phyloP scores from a whole-genome alignment of 2,113 vertebrate genomes.

The Aptenodytes forsteri region DNA sequence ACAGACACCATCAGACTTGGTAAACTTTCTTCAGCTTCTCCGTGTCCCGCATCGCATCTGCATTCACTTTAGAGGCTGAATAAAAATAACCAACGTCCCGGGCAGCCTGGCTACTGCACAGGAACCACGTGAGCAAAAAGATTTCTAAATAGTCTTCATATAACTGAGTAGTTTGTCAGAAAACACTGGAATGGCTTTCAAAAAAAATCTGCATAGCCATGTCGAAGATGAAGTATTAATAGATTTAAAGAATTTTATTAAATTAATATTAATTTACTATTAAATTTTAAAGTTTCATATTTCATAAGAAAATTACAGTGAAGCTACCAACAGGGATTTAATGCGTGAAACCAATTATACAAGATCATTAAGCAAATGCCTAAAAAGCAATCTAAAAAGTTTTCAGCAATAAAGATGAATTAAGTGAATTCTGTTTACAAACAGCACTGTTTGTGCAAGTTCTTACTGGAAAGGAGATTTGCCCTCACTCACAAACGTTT shows the following conservation, averaged over 20 bases:
- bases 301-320: slow-evolving; percentile 63
- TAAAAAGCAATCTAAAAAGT: background rate
- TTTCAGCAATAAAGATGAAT: background rate
- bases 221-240: slow-evolving; percentile 75
- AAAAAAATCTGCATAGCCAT: slow-evolving; percentile 51
- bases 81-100: slow-evolving; percentile 35
- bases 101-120: background rate
- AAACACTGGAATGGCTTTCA: slow-evolving; percentile 40
- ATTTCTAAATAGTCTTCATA: background rate
- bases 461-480: background rate
- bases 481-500: background rate
- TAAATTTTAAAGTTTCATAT: slow-evolving; percentile 75
- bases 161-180: slow-evolving; percentile 41
- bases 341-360: slow-evolving; percentile 38
- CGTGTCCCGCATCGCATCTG: slow-evolving; percentile 14
- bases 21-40: slow-evolving; percentile 48
- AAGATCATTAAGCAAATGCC: slow-evolving; percentile 35
- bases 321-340: slow-evolving; percentile 60
- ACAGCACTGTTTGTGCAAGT: background rate
- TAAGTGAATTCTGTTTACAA: slow-evolving; percentile 1
- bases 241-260: slow-evolving; percentile 69
- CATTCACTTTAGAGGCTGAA: slow-evolving; percentile 43
- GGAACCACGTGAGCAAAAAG: background rate
- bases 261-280: slow-evolving; percentile 76
- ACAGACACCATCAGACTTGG: slow-evolving; percentile 24